These are phyloP conservation scores for Petrocephalus sullivani DNA, from an alignment of 2,797 vertebrate genomes.

Conservation along the genomic window DNA sequence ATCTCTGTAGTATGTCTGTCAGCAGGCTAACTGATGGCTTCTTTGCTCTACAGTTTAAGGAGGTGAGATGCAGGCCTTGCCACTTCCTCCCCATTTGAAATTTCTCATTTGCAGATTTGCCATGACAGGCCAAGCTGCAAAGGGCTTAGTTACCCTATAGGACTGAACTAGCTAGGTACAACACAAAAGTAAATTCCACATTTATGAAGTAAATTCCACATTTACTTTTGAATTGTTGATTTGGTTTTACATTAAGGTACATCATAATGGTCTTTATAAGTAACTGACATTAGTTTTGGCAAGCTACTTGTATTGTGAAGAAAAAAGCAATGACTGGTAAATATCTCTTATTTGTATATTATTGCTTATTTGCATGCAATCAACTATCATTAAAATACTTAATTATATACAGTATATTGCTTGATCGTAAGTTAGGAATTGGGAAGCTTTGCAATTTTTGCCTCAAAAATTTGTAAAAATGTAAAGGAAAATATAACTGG, in stretches of 20 bases:
- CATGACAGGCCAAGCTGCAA: neutral
- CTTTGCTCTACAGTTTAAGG: conserved; percentile 91
- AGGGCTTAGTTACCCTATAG: neutral
- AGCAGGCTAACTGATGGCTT: conserved; percentile 91
- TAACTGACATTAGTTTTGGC: neutral
- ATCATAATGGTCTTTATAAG: neutral
- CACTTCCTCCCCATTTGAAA: neutral
- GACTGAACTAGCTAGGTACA: neutral
- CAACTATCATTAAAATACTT: neutral
- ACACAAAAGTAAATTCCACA: neutral
- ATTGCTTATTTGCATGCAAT: neutral
- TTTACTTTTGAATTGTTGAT: neutral
- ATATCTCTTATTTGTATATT: neutral
- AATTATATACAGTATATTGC: neutral
- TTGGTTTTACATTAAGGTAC: neutral
- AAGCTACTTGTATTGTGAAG: neutral
- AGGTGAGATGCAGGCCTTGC: conserved; percentile 62
- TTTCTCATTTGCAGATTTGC: neutral
- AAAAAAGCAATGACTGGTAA: neutral
- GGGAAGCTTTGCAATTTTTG: neutral
- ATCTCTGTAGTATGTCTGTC: conserved; percentile 87
- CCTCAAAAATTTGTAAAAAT: neutral
- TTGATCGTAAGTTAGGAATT: neutral
- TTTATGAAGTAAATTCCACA: neutral
- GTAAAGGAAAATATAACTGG: neutral